Conservation (phyloP, 37 sponge, comb jelly and placozoan genomes). For the Chondrilla cf. caribensis region DNA sequence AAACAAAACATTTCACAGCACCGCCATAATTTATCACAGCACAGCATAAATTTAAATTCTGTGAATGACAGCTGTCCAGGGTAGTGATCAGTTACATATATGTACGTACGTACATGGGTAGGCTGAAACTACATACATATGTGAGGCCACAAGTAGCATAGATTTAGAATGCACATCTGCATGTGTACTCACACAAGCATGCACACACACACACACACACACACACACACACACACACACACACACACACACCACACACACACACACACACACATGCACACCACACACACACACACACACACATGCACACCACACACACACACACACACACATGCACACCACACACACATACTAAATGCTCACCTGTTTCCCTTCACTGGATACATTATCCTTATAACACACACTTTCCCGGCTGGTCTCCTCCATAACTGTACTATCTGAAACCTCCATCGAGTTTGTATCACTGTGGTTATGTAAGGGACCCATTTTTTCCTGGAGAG, state of each 20-base stretch:
- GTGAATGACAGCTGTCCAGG: too few species aligned
- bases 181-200: neutral
- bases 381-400: too few species aligned
- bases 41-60: neutral
- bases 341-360: too few species aligned
- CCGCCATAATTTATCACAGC: neutral
- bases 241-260: neutral
- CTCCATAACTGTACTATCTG: too few species aligned
- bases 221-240: slow-evolving; percentile 8
- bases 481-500: too few species aligned
- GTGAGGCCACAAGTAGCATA: neutral
- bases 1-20: slow-evolving; percentile 5
- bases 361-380: neutral
- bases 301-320: slow-evolving; percentile 11
- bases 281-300: slow-evolving; percentile 17
- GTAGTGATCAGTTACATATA: too few species aligned
- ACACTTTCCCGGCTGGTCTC: too few species aligned
- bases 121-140: neutral
- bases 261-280: neutral
- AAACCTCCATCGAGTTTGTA: too few species aligned
- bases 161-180: neutral
- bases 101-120: neutral
- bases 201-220: slow-evolving; percentile 22
- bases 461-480: too few species aligned
- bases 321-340: neutral